A percentile compares a stretch with the other conserved stretches of the same genome.
Conservation (phyloP, 2,888 invertebrate species). For the Griposia aprilina region DNA sequence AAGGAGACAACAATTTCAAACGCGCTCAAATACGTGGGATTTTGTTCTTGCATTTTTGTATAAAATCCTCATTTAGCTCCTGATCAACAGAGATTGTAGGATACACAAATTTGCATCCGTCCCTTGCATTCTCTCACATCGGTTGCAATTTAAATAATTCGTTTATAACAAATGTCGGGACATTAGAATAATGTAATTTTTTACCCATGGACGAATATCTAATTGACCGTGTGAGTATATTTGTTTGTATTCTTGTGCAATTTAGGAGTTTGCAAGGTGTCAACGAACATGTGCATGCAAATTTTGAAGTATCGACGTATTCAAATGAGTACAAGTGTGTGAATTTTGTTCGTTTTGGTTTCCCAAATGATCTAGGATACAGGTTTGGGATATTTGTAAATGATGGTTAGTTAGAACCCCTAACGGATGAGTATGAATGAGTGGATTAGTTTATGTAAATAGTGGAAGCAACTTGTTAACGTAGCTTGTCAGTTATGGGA, state of each 20-base stretch:
- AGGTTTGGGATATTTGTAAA: slow-evolving; percentile 61
- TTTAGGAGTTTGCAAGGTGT: slow-evolving; percentile 64
- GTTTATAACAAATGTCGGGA: slow-evolving; percentile 81
- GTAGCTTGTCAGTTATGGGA: slow-evolving; percentile 27
- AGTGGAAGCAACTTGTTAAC: slow-evolving; percentile 49
- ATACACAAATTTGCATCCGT: slow-evolving; percentile 83
- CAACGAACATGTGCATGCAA: slow-evolving; percentile 72
- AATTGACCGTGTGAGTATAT: slow-evolving; percentile 84
- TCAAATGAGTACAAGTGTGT: slow-evolving; percentile 84
- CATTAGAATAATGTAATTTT: slow-evolving; percentile 81
- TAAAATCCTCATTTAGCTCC: slow-evolving; percentile 86
- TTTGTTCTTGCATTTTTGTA: slow-evolving; percentile 83
- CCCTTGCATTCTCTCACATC: slow-evolving; percentile 73
- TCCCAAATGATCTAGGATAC: slow-evolving; percentile 75
- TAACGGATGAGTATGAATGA: slow-evolving; percentile 62
- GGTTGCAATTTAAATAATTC: slow-evolving; percentile 87
- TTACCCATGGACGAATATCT: slow-evolving; percentile 77
- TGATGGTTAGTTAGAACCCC: slow-evolving; percentile 59
- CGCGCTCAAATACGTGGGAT: slow-evolving; percentile 72
- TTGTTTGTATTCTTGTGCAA: slow-evolving; percentile 71
- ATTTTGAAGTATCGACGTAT: slow-evolving; percentile 79
- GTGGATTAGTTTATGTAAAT: slow-evolving; percentile 62
- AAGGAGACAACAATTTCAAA: slow-evolving; percentile 70
- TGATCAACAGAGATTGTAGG: slow-evolving; percentile 83
- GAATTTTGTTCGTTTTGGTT: slow-evolving; percentile 75